Evolutionary conservation across 2,888 invertebrate genomes (phyloP), one percentile per base, ranked within the genome.

Genomic region (Pristionchus exspectatus): DNA sequence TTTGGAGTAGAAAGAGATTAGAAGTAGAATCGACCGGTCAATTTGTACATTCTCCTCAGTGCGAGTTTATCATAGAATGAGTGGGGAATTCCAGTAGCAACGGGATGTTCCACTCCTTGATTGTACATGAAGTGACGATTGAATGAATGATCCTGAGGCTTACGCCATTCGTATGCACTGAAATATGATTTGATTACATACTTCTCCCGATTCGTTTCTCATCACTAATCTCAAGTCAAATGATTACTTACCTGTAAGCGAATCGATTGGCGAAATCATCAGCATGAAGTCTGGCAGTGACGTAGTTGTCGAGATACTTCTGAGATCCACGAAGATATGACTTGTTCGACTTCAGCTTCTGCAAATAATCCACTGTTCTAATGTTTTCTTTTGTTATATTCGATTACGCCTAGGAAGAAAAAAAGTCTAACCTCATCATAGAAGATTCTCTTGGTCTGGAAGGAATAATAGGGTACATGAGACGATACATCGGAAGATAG

Each of bases 231-330:
- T 18, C 18, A 56, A 24, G 21, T 12, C 59, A 4, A 5, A 18
- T 14, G 18, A 14, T 56, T 56, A 18, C 5, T 5, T 44, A 90
- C 90, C 90, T 92, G 90, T 94, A 93, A n/a, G 93, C 94, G 90
- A 94, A 95, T 44, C 93, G 92, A 85, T 95, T 94, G 72, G 94
- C 94, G 85, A 91, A 94, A 90, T 95, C 95, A 90, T 95, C 95
- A 84, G 94, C 94, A 91, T 92, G 92, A 66, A 94, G 89, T 81
- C 95, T 90, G 21, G 93, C 91, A 21, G 91, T 91, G 24, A 95
- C 95, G 91, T 95, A 95, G 86, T 93, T 90, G 90, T 94, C 94
- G 88, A 95, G 91, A 90, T 95, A 95, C 74, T 92, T 90, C 91
- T 94, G 94, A 21, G 94, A 94, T 87, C 93, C 93, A 66, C 92